phyloP scores from a whole-genome alignment of 64 coral and sea anemone species.

The Montipora efflorescens region DNA sequence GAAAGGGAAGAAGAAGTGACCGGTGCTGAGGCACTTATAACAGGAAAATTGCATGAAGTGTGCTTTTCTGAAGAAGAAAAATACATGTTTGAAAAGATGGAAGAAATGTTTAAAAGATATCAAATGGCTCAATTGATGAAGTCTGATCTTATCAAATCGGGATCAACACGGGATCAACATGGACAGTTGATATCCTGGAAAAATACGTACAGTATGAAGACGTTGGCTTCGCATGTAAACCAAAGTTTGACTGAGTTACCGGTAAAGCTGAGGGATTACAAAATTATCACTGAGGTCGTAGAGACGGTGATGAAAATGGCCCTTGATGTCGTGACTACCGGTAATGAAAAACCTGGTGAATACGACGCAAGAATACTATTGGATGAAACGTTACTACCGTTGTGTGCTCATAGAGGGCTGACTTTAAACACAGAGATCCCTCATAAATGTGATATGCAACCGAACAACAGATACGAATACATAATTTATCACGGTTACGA shows the following conservation, averaged over 20 bases:
- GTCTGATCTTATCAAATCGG: not conserved
- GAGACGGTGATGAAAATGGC: too few species aligned
- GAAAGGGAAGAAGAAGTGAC: too few species aligned
- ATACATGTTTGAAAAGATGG: too few species aligned
- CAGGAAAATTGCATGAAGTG: too few species aligned
- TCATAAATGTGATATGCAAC: not conserved
- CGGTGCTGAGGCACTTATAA: too few species aligned
- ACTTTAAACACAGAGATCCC: not conserved
- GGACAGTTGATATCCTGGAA: conserved; percentile 4
- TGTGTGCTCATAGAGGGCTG: not conserved
- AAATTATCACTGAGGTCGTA: not conserved
- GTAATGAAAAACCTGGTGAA: not conserved
- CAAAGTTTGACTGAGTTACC: not conserved
- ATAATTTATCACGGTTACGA: not conserved
- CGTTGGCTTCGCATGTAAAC: not conserved
- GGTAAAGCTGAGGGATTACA: not conserved
- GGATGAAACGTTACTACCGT: not conserved
- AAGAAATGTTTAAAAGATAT: too few species aligned
- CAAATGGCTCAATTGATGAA: too few species aligned
- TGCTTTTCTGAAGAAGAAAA: too few species aligned
- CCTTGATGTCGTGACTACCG: not conserved
- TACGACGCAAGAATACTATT: not conserved
- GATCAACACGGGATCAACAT: not conserved
- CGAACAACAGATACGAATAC: not conserved
- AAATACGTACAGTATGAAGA: not conserved